Percentiles rank a stretch among this genome's conserved stretches.
Evolutionary conservation across 2,888 invertebrate genomes (phyloP).

Genomic region (Allygus modestus): DNA sequence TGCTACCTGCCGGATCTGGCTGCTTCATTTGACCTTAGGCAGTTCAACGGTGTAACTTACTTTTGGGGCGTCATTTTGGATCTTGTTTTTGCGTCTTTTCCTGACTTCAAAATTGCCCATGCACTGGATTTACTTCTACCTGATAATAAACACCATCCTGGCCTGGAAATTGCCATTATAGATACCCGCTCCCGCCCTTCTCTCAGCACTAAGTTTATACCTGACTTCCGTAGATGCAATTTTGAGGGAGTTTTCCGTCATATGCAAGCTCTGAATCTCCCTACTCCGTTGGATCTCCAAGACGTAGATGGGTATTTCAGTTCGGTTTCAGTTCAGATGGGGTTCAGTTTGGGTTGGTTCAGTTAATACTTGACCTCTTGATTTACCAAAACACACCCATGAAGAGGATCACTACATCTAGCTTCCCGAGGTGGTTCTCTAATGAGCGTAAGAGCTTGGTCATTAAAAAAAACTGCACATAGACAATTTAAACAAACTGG

Average conservation of each 20-base stretch:
- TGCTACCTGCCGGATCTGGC: not conserved
- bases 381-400: not conserved
- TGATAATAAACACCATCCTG: not conserved
- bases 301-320: not conserved
- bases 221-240: not conserved
- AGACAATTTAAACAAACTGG: too few relatives aligned
- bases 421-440: not conserved
- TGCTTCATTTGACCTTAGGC: not conserved
- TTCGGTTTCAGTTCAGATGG: too few relatives aligned
- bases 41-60: not conserved
- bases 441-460: not conserved
- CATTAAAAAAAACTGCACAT: not conserved
- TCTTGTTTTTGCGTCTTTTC: not conserved
- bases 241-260: not conserved
- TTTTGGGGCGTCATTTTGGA: not conserved
- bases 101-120: not conserved
- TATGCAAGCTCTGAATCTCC: not conserved
- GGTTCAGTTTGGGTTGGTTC: too few relatives aligned
- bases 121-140: not conserved
- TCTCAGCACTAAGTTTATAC: not conserved
- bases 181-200: not conserved
- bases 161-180: not conserved
- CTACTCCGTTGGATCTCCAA: not conserved
- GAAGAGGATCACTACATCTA: not conserved
- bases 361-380: not conserved